Conservation (phyloP, 2,888 invertebrate genomes). For the Ormyrus pomaceus region DNA sequence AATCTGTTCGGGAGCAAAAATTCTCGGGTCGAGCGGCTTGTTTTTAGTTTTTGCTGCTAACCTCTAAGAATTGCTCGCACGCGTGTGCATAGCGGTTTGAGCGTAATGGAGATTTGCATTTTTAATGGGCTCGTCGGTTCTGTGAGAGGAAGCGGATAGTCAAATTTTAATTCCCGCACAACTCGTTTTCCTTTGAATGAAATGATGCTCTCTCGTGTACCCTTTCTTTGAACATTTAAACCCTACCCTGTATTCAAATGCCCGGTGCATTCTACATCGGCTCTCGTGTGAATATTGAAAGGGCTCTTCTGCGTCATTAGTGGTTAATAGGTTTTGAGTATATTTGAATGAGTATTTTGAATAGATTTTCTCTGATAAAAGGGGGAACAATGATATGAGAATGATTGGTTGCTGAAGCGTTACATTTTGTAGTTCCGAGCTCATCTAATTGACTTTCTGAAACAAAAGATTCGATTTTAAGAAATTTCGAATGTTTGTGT, state of each 20-base stretch:
- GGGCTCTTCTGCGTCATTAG: no score
- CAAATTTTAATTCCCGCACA: conserved; percentile 34
- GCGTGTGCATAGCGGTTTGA: conserved; percentile 7
- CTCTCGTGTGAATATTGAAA: no score
- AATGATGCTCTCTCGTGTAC: neutral
- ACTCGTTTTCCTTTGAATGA: conserved; percentile 12
- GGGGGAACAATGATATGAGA: no score
- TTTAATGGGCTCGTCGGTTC: conserved; percentile 17
- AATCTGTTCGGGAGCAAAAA: conserved; percentile 40
- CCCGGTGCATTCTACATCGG: no score
- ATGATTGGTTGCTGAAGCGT: no score
- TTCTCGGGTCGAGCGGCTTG: conserved; percentile 9
- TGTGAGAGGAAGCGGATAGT: conserved; percentile 4
- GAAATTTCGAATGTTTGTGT: no score
- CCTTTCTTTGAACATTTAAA: conserved; percentile 32
- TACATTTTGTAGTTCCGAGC: no score
- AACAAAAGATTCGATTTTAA: no score
- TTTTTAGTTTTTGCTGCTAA: conserved; percentile 22
- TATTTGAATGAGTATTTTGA: no score
- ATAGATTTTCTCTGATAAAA: no score
- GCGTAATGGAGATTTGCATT: conserved; percentile 50
- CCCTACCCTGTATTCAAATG: neutral
- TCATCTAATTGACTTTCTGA: no score
- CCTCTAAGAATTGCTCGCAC: conserved; percentile 25
- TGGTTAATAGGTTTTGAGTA: no score